Evolutionary conservation across 1,140 invertebrate species (phyloP), one percentile per base, ranked within the genome.

Genomic region (Holcopasites calliopsidis): DNA sequence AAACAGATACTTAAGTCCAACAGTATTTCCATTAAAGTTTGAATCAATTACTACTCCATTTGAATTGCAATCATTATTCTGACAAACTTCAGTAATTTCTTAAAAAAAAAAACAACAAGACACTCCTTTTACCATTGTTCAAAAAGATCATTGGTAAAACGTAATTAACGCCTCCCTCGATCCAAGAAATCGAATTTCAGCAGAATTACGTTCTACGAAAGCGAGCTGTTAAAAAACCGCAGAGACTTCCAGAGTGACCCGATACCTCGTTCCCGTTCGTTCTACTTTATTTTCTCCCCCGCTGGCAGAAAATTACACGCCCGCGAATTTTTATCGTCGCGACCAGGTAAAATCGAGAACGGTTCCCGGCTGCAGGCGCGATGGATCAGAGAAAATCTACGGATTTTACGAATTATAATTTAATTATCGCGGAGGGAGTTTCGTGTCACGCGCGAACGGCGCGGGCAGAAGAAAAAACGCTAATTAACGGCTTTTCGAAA

Each of bases 401-500:
- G 70, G 58, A 72, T 72, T 72, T 72, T 13, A 44, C 49, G 35
- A 73, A 73, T 42, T 73, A 42, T 54, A 73, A 65, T 61, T 64
- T 64, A 73, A 73, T 73, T 73, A 52, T 64, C 70, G 69, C 31
- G 16, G 35, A 26, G 35, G 21, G 23, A n/a, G n/a, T n/a, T n/a
- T 26, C 35, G 47, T 23, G 57, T 35, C 38, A 47, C 44, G 18
- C 54, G 13, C n/a, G 66, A 13, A 47, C 26, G 7, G 11, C 18
- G 35, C 44, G 11, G 18, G 16, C 16, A 28, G 23, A 11, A 28
- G 44, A 44, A 31, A 49, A 33, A 52, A 38, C 47, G 47, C 64
- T 66, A 66, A 66, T 66, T 66, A 66, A 52, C 64, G 33, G 62
- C 47, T 65, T 66, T 66, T 66, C 64, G 64, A 66, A 66, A 66